Evolutionary conservation across 2,797 vertebrate species (phyloP).

Genomic region (Furcifer pardalis): DNA sequence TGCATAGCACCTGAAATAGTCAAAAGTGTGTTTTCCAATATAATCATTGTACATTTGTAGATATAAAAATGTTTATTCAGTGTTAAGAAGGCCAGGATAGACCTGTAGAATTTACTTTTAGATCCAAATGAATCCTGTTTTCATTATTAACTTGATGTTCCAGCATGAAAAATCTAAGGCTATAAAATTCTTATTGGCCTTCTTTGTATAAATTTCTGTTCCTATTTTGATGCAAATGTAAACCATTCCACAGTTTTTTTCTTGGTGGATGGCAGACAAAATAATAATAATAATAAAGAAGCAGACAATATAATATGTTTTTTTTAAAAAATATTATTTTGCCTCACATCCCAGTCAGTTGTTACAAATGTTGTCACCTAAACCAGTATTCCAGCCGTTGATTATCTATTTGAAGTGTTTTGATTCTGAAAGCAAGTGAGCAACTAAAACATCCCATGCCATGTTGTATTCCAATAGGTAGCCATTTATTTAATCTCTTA

Average conservation of each 20-base stretch:
- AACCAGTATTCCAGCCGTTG: background rate
- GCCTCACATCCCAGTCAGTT: too few species aligned
- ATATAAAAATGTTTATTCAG: background rate
- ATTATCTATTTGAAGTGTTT: background rate
- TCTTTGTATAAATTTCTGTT: background rate
- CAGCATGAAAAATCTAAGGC: background rate
- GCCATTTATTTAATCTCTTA: background rate
- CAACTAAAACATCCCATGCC: background rate
- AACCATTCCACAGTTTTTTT: background rate
- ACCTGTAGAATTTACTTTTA: background rate
- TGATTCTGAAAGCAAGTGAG: background rate
- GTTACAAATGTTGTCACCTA: background rate
- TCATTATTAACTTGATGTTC: constrained; percentile 11
- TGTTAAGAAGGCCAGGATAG: constrained; percentile 3
- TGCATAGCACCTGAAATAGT: background rate
- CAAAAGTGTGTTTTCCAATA: background rate
- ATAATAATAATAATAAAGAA: too few species aligned
- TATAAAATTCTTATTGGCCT: background rate
- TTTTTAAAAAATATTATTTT: too few species aligned
- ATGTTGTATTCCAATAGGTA: background rate
- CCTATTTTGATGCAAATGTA: background rate
- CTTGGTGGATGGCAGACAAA: background rate
- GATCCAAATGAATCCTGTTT: background rate
- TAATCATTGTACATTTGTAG: background rate
- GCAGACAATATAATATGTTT: background rate